These are phyloP conservation scores for Esperia sulphurella DNA, from an alignment of 2,888 invertebrate genomes.

Conservation along the genomic window DNA sequence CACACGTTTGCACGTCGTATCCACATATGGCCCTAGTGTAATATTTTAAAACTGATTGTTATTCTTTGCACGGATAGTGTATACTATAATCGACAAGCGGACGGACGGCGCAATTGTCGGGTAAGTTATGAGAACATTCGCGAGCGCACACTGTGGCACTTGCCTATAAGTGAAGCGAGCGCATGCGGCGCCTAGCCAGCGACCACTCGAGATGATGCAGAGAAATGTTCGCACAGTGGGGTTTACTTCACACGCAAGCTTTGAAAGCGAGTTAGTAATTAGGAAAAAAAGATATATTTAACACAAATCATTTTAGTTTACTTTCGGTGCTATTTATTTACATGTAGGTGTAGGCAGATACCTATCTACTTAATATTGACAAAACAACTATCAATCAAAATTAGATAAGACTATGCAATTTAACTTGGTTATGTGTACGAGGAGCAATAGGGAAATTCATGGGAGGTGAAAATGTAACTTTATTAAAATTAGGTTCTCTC, in stretches of 20 bases:
- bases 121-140: conserved; percentile 40
- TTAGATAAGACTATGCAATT: too few species aligned
- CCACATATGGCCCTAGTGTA: conserved; percentile 57
- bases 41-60: conserved; percentile 59
- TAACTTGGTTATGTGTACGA: too few species aligned
- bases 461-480: too few species aligned
- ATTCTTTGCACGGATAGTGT: conserved; percentile 56
- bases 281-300: conserved; percentile 11
- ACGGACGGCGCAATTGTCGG: conserved; percentile 47
- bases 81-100: conserved; percentile 54
- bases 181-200: conserved; percentile 15
- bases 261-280: conserved; percentile 34
- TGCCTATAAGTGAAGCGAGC: conserved; percentile 43
- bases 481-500: too few species aligned
- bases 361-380: too few species aligned
- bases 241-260: conserved; percentile 47
- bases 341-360: too few species aligned
- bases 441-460: too few species aligned
- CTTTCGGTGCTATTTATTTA: too few species aligned
- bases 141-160: conserved; percentile 45
- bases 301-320: too few species aligned
- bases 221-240: conserved; percentile 42
- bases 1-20: conserved; percentile 52
- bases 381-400: too few species aligned
- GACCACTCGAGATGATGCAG: conserved; percentile 26